Evolutionary conservation across 2,797 vertebrate species (phyloP), one percentile per base, ranked within the genome.

Genomic region (Pristis pectinata): DNA sequence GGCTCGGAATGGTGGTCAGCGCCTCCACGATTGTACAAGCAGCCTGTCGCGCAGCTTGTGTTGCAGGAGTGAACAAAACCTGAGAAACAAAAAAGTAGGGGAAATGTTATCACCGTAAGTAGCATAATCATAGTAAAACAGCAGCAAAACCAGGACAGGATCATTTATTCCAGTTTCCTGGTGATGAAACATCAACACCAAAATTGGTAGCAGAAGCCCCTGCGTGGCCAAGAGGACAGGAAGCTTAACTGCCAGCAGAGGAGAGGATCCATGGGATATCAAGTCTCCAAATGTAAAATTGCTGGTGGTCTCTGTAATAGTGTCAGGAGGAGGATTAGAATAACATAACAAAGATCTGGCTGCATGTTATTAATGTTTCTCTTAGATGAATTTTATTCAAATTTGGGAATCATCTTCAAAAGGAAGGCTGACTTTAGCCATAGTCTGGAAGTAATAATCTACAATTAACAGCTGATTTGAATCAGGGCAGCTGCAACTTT

Each of bases 11-110:
- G 95, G 98, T 98, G 56, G 98, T 98, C 34, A 99, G 97, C 1
- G 99, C 99, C 96, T 99, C 99, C 91, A 99, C 98, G 0, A 99
- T 99, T 76, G 98, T 99, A 95, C 99, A 99, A 2, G 99, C 99
- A 0, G 99, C 99, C 95, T 99, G 99, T 49, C 99, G 97, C 0
- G 99, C 99, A 11, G 99, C 99, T 96, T 99, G 99, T 3, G 99
- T 99, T 5, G 99, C 99, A 0, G 99, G 99, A 56, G 99, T 99
- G 94, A 99, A 99, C 94, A 99, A 97, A 56, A 99, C 99, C 99
- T 99, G 95, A 22, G 64, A 74, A 82, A 94, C 22, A 80, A 0
- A n/a, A 41, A 64, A 19, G 59, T 13, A 15, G n/a, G 22, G 53
- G 3, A n/a, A 3, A 53, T 49, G 44, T 83, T 44, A 76, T 44